A percentile compares a stretch with the other conserved stretches of the same genome.
phyloP scores from a whole-genome alignment of 1,140 invertebrate species.

The Venturia canescens region DNA sequence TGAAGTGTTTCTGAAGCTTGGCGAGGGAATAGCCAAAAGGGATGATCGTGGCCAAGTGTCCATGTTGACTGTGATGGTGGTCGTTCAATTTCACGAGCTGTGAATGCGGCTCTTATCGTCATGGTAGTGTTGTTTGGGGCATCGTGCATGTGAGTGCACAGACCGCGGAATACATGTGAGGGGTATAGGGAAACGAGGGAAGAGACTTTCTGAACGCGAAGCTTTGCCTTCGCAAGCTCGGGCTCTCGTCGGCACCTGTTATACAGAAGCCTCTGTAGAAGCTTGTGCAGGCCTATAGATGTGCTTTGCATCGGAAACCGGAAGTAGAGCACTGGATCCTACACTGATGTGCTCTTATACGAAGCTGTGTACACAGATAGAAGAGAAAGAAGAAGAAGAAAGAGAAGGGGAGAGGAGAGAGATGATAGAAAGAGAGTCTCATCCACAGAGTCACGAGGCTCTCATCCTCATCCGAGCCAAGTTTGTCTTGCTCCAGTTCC shows the following conservation, averaged over 20 bases:
- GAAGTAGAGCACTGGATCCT: slow-evolving; percentile 34
- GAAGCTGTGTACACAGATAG: slow-evolving; percentile 14
- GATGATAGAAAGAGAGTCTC: slow-evolving; percentile 16
- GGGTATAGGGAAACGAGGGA: background rate
- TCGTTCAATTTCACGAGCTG: slow-evolving; percentile 44
- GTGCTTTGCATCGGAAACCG: slow-evolving; percentile 17
- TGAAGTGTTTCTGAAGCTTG: slow-evolving; percentile 29
- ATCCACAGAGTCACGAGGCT: slow-evolving; percentile 31
- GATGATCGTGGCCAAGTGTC: slow-evolving; percentile 42
- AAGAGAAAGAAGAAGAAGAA: background rate
- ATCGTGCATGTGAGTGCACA: slow-evolving; percentile 11
- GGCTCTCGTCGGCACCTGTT: slow-evolving; percentile 37
- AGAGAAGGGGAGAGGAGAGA: background rate
- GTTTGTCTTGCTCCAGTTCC: slow-evolving; percentile 64
- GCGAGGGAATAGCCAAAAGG: slow-evolving; percentile 26
- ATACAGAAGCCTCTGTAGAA: slow-evolving; percentile 15
- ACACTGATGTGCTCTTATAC: slow-evolving; percentile 36
- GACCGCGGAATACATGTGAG: background rate
- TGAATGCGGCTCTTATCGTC: slow-evolving; percentile 15
- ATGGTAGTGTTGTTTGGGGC: background rate
- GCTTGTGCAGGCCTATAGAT: slow-evolving; percentile 24
- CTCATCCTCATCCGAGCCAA: slow-evolving; percentile 42
- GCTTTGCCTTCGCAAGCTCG: background rate
- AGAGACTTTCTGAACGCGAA: background rate
- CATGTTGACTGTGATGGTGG: slow-evolving; percentile 33